Evolutionary conservation across 2,797 vertebrate genomes (phyloP), one percentile per base, ranked within the genome.

Genomic region (Enteromius unitaeniatus): DNA sequence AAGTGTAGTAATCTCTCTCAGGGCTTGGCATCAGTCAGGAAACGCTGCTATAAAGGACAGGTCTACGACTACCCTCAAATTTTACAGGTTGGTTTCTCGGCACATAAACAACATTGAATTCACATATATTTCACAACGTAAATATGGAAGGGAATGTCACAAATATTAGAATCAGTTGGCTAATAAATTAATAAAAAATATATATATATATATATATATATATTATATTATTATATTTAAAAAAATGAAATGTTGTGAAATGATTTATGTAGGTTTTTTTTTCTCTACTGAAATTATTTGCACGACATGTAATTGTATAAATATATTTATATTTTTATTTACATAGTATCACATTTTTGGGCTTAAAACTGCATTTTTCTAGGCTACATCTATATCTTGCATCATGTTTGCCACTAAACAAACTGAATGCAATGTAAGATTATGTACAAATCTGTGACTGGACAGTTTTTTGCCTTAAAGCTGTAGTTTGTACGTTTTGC

Each of bases 21-120:
- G 75, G 98, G 95, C 0, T 87, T 93, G 13, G 93, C 94, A 3
- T 93, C 94, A 0, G 87, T 93, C 65, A 93, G 96, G 31, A 99
- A 97, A 67, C 97, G 97, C 82, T 99, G 98, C 90, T 94, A 94
- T 90, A 96, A 96, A 89, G 95, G 96, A 47, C 96, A 97, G 88
- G 93, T 96, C 86, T 99, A 95, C n/a, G 97, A 99, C 89, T 99
- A 99, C 89, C 98, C 98, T 6, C 97, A 98, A 40, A 95, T 99
- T 84, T 94, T 99, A 37, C 98, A 99, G 97, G 98, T 99, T 87
- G 88, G 91, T 51, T 19, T 45, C 37, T 13, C 19, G 1, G 0
- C 23, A 37, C 7, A 34, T 81, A 26, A 62, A 69, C 23, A 15
- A 34, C 6, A 37, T 31, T 40, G 4, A 55, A 28, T 55, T 76